These are phyloP conservation scores for Geococcyx californianus DNA, from an alignment of 2,113 vertebrate species.

Conservation along the genomic window DNA sequence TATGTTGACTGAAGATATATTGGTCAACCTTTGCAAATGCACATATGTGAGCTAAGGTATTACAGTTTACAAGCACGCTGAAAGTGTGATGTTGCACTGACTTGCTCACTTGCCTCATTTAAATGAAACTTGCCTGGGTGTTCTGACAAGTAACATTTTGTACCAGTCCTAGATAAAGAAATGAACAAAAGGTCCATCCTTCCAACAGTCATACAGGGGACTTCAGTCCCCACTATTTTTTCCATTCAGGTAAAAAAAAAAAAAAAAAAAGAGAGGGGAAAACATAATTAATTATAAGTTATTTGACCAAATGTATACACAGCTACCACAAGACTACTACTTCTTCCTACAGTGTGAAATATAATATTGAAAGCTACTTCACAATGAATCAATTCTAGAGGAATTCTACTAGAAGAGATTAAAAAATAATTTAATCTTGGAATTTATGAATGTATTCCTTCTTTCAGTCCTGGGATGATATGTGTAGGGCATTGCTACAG, in stretches of 20 bases:
- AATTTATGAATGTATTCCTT: neutral
- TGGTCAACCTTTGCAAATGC: neutral
- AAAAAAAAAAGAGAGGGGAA: neutral
- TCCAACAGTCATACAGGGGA: neutral
- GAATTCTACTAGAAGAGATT: neutral
- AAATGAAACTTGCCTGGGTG: neutral
- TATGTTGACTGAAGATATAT: neutral
- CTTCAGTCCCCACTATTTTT: neutral
- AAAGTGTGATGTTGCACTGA: neutral
- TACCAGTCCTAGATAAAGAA: neutral
- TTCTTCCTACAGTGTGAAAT: neutral
- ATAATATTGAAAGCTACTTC: neutral
- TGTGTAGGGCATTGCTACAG: neutral
- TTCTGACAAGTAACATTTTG: neutral
- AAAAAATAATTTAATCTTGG: neutral
- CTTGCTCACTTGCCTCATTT: neutral
- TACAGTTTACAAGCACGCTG: neutral
- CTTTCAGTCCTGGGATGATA: neutral
- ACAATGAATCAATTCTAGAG: neutral
- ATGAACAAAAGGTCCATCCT: neutral
- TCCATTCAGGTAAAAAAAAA: neutral
- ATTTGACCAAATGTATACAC: neutral
- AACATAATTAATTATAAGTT: neutral
- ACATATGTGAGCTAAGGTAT: rapidly evolving
- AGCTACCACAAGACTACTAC: rapidly evolving